phyloP scores from a whole-genome alignment of 2,797 vertebrate genomes.

The Enteromius afrohamiltoni region DNA sequence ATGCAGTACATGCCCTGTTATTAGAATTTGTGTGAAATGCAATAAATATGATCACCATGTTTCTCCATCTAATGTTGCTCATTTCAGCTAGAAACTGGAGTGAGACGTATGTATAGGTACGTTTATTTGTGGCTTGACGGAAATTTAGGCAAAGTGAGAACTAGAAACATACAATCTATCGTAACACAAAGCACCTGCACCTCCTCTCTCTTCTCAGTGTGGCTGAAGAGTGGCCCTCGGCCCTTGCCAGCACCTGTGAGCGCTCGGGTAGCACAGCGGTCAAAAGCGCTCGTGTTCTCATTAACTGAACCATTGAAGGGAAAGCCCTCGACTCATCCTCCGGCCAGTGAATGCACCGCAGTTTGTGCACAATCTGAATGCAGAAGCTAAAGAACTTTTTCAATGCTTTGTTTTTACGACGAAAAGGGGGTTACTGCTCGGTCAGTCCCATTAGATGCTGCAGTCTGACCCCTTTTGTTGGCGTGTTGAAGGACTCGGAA shows the following conservation, averaged over 20 bases:
- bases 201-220: not conserved
- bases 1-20: no score
- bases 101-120: not conserved
- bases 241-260: not conserved
- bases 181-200: not conserved
- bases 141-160: not conserved
- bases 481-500: constrained; percentile 58
- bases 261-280: constrained; percentile 25
- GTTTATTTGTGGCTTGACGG: not conserved
- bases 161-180: not conserved
- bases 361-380: constrained; percentile 69
- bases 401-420: constrained; percentile 63
- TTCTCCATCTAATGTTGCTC: not conserved
- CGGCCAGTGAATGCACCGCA: constrained; percentile 60
- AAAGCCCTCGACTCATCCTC: constrained; percentile 62
- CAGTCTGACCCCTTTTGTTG: constrained; percentile 54
- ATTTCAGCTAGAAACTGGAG: not conserved
- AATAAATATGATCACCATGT: not conserved
- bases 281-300: constrained; percentile 63
- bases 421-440: constrained; percentile 63
- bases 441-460: constrained; percentile 68
- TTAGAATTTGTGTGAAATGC: not conserved
- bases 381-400: constrained; percentile 60
- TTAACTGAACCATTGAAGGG: constrained; percentile 67
- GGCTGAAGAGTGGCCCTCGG: not conserved